Conservation (phyloP, 2,113 vertebrate genomes). For the Oceanodroma tethys region DNA sequence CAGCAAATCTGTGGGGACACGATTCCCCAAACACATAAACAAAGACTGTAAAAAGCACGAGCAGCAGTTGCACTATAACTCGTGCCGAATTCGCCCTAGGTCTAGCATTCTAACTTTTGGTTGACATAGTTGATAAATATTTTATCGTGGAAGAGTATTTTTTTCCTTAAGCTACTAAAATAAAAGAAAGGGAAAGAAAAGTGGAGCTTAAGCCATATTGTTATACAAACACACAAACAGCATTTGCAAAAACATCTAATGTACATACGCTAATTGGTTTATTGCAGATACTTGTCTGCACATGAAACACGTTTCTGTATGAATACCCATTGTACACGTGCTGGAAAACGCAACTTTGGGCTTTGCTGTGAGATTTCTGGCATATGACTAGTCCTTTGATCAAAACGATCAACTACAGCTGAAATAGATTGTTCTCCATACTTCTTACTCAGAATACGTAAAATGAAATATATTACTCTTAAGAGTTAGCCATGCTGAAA, state of each 20-base stretch:
- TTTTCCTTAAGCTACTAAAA: constrained; percentile 21
- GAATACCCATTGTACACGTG: neutral
- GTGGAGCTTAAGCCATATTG: neutral
- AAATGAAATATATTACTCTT: neutral
- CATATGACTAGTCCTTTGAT: neutral
- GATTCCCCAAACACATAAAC: constrained; percentile 14
- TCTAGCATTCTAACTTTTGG: neutral
- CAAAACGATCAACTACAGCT: neutral
- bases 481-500: neutral
- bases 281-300: constrained; percentile 16
- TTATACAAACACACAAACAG: neutral
- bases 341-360: neutral
- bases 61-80: neutral
- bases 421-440: neutral
- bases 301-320: neutral
- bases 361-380: neutral
- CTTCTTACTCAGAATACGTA: neutral
- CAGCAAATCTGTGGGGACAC: neutral
- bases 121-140: neutral
- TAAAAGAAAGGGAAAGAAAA: neutral
- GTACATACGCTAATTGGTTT: neutral
- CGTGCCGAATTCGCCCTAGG: neutral
- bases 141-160: neutral
- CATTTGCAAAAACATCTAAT: neutral
- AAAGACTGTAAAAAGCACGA: neutral